Evolutionary conservation across 2,888 invertebrate species (phyloP).

Genomic region (Entomobrya multifasciata): DNA sequence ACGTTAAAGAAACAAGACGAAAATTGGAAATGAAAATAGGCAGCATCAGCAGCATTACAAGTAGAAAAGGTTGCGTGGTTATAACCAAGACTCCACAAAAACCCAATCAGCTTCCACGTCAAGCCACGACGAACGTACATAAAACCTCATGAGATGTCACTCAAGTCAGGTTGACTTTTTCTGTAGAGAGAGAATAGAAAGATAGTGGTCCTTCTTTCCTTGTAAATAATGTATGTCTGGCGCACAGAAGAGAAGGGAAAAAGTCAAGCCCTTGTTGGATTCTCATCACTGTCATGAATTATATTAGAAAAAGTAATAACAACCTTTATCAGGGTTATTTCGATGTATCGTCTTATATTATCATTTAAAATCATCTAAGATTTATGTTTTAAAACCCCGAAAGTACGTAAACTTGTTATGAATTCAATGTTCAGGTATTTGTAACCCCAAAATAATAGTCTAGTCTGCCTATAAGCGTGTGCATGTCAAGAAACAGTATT

Average conservation of each 20-base stretch:
- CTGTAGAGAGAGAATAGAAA: not conserved
- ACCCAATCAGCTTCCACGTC: constrained; percentile 17
- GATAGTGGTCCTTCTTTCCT: not conserved
- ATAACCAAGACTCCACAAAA: no score
- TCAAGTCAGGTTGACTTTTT: not conserved
- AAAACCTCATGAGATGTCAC: constrained; percentile 25
- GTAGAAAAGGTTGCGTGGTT: no score
- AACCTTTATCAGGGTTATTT: no score
- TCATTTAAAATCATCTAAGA: no score
- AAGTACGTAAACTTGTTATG: no score
- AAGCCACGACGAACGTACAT: not conserved
- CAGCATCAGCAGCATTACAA: not conserved
- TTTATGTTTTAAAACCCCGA: no score
- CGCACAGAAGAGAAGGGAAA: not conserved
- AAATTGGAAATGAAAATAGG: not conserved
- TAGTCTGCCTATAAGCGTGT: no score
- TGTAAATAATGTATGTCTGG: not conserved
- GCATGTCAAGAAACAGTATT: no score
- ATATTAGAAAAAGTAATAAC: not conserved
- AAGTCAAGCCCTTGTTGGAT: not conserved
- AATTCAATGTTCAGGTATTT: no score
- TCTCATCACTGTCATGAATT: not conserved
- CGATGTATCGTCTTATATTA: no score
- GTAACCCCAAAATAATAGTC: no score
- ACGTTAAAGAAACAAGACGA: not conserved